phyloP scores from a whole-genome alignment of 53 echinoderm and acorn worm genomes.

The Paracentrotus lividus region DNA sequence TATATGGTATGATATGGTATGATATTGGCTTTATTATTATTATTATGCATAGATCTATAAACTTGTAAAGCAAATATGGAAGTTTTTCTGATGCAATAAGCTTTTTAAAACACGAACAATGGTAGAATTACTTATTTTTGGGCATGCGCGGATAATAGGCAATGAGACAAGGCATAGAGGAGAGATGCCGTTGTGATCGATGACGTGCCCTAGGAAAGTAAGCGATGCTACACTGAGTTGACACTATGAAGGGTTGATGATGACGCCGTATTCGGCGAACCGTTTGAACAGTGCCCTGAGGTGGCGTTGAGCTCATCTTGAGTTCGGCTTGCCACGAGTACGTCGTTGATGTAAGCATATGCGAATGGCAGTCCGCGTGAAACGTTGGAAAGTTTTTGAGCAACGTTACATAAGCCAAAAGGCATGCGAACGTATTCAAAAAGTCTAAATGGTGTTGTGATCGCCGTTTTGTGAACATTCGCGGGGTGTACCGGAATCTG shows the following conservation, averaged over 20 bases:
- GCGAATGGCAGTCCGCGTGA: slow-evolving; percentile 50
- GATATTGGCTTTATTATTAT: too few species aligned
- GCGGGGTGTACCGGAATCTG: slow-evolving; percentile 28
- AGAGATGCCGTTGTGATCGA: slow-evolving; percentile 30
- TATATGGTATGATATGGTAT: too few species aligned
- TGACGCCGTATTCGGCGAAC: slow-evolving; percentile 69
- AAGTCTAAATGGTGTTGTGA: slow-evolving; percentile 67
- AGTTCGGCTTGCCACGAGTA: slow-evolving; percentile 66
- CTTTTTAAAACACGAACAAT: too few species aligned
- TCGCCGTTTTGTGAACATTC: slow-evolving; percentile 69
- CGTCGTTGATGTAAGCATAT: slow-evolving; percentile 72
- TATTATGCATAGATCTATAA: too few species aligned
- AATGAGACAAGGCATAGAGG: too few species aligned
- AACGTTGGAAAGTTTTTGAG: slow-evolving; percentile 77
- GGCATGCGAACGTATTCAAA: too few species aligned
- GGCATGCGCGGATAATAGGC: too few species aligned
- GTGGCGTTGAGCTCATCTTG: slow-evolving; percentile 39
- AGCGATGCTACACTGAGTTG: slow-evolving; percentile 40
- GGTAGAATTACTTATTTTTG: too few species aligned
- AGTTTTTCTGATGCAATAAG: too few species aligned
- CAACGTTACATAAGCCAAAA: slow-evolving; percentile 42
- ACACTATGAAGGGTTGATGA: neutral
- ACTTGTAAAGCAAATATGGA: too few species aligned
- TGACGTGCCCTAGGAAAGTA: slow-evolving; percentile 70
- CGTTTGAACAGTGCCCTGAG: slow-evolving; percentile 56